These are phyloP conservation scores for Epirrita christyi DNA, from an alignment of 2,888 invertebrate species.

Conservation along the genomic window DNA sequence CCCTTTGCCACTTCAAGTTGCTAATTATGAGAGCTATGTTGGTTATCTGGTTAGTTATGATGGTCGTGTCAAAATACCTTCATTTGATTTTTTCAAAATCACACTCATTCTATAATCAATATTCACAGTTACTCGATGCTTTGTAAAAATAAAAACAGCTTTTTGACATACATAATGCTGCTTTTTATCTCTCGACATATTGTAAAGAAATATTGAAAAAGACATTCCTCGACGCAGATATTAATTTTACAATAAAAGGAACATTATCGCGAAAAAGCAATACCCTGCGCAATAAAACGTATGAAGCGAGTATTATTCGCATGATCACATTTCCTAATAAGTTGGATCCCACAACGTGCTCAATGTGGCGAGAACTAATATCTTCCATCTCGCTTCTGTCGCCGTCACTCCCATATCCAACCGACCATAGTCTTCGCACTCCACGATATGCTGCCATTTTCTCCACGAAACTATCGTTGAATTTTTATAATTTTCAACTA, in stretches of 20 bases:
- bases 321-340: slow-evolving; percentile 83
- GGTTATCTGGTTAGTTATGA: no score
- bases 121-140: no score
- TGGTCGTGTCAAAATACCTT: no score
- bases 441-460: slow-evolving; percentile 55
- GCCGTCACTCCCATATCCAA: slow-evolving; percentile 61
- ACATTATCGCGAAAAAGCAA: slow-evolving; percentile 67
- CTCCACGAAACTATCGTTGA: not conserved
- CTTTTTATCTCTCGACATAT: no score
- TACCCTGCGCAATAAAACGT: slow-evolving; percentile 78
- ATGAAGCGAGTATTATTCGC: slow-evolving; percentile 80
- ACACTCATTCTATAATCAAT: no score
- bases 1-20: no score
- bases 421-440: slow-evolving; percentile 57
- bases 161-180: no score
- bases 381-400: slow-evolving; percentile 57
- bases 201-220: not conserved
- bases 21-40: no score
- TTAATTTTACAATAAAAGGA: slow-evolving; percentile 51
- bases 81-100: no score
- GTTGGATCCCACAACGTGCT: slow-evolving; percentile 79
- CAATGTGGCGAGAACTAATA: slow-evolving; percentile 79
- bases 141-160: no score
- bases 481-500: not conserved
- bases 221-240: slow-evolving; percentile 21